Percentiles rank a stretch among this genome's conserved stretches.
Evolutionary conservation across 2,113 vertebrate species (phyloP).

Genomic region (Apus apus): DNA sequence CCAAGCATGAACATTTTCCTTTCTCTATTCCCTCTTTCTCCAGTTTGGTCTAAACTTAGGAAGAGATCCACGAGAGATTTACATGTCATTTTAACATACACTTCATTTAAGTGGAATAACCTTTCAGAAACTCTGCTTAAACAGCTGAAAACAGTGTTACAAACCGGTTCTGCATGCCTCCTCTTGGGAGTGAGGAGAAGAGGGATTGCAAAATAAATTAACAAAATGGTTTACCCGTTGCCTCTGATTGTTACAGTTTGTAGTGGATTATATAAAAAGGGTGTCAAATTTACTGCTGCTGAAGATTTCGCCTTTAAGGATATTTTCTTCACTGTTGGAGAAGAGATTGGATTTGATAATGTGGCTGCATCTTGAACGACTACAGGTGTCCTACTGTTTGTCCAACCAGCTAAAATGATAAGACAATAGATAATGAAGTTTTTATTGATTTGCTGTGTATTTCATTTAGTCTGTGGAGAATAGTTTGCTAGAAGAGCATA

Average conservation of each 20-base stretch:
- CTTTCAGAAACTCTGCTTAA: constrained; percentile 1
- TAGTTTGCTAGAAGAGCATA: constrained; percentile 30
- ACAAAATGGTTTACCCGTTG: background rate
- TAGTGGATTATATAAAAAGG: constrained; percentile 4
- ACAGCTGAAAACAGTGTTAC: background rate
- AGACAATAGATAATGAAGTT: constrained; percentile 49
- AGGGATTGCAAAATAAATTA: constrained; percentile 11
- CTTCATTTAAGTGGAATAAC: background rate
- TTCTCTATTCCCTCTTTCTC: background rate
- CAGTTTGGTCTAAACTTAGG: background rate
- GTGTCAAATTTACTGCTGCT: constrained; percentile 28
- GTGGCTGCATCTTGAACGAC: constrained; percentile 27
- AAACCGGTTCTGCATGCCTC: background rate
- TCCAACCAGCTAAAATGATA: constrained; percentile 35
- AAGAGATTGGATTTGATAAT: constrained; percentile 34
- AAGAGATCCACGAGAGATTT: background rate
- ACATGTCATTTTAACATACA: background rate
- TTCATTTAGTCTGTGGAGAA: constrained; percentile 42
- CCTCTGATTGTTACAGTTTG: background rate
- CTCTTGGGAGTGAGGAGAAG: background rate
- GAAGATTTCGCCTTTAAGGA: constrained; percentile 14
- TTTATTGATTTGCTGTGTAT: constrained; percentile 42
- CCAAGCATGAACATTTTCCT: background rate
- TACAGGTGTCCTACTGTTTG: constrained; percentile 40
- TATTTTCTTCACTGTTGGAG: constrained; percentile 52